These are phyloP conservation scores for Mormyrus iriodes DNA, from an alignment of 2,113 vertebrate genomes.

Conservation along the genomic window DNA sequence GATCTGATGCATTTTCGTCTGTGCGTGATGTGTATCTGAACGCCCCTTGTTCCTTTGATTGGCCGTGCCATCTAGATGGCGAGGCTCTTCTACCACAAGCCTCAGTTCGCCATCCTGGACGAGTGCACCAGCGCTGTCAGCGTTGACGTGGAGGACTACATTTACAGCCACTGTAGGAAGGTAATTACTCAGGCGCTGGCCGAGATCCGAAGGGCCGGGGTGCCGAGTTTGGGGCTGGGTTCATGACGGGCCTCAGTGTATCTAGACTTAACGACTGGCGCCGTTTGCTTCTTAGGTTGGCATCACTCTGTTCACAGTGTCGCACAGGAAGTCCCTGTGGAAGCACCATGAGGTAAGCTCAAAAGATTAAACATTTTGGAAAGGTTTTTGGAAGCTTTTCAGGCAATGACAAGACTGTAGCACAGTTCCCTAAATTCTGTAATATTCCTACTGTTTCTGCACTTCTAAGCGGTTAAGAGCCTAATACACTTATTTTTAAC, in stretches of 20 bases:
- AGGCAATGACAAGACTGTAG: not conserved
- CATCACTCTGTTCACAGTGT: constrained; percentile 93
- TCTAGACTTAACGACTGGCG: not conserved
- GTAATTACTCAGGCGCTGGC: constrained; percentile 44
- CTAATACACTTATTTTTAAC: not conserved
- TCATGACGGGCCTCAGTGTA: not conserved
- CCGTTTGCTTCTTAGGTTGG: constrained; percentile 71
- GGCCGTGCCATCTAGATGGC: constrained; percentile 75
- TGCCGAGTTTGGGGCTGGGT: not conserved
- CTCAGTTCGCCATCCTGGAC: constrained; percentile 96
- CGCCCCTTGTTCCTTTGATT: not conserved
- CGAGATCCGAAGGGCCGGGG: not conserved
- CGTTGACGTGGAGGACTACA: constrained; percentile 93
- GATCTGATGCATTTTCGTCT: no score
- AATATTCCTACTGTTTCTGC: not conserved
- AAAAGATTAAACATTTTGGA: not conserved
- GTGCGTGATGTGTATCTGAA: not conserved
- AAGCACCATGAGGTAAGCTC: constrained; percentile 82
- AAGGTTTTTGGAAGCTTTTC: not conserved
- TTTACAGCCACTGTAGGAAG: constrained; percentile 91
- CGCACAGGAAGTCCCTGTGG: constrained; percentile 96
- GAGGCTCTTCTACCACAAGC: constrained; percentile 94
- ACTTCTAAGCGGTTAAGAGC: no score
- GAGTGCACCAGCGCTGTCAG: constrained; percentile 98
- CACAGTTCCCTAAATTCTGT: not conserved